A percentile compares a stretch with the other conserved stretches of the same genome.
These are phyloP conservation scores for Oryzias sinensis DNA, from an alignment of 2,797 vertebrate species.

Conservation along the genomic window DNA sequence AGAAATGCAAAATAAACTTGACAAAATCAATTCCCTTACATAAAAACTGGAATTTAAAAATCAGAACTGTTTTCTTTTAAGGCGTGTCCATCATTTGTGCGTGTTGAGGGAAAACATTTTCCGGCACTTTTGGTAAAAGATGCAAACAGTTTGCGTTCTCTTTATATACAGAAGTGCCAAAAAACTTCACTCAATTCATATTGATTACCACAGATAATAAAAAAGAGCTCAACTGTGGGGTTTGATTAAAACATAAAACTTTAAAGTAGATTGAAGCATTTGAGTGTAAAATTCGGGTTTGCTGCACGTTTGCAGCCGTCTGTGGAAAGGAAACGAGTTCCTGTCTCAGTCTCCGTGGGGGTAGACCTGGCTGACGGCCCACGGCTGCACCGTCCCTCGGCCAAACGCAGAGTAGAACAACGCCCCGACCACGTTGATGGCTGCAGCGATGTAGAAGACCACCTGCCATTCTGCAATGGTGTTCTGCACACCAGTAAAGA, in stretches of 20 bases:
- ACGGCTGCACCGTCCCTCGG: constrained; percentile 87
- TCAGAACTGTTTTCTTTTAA: too few relatives aligned
- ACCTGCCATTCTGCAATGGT: constrained; percentile 90
- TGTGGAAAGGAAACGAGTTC: neutral
- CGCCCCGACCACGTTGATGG: constrained; percentile 89
- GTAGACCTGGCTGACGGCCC: constrained; percentile 81
- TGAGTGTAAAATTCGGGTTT: neutral
- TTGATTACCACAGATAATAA: neutral
- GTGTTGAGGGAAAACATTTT: neutral
- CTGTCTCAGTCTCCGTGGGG: constrained; percentile 73
- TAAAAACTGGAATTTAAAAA: too few relatives aligned
- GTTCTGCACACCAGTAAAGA: constrained; percentile 77
- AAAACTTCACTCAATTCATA: neutral
- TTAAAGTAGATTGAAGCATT: constrained; percentile 6
- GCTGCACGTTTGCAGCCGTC: neutral
- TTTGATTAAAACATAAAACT: neutral
- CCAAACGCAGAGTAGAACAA: constrained; percentile 88
- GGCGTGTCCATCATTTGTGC: too few relatives aligned
- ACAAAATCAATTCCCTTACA: too few relatives aligned
- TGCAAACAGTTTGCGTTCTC: too few relatives aligned
- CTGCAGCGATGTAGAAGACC: constrained; percentile 94
- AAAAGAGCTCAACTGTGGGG: neutral
- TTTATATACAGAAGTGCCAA: neutral
- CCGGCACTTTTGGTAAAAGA: neutral
- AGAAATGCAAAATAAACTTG: too few relatives aligned